Evolutionary conservation across 2,113 vertebrate genomes (phyloP), one percentile per base, ranked within the genome.

Genomic region (Origma solitaria): DNA sequence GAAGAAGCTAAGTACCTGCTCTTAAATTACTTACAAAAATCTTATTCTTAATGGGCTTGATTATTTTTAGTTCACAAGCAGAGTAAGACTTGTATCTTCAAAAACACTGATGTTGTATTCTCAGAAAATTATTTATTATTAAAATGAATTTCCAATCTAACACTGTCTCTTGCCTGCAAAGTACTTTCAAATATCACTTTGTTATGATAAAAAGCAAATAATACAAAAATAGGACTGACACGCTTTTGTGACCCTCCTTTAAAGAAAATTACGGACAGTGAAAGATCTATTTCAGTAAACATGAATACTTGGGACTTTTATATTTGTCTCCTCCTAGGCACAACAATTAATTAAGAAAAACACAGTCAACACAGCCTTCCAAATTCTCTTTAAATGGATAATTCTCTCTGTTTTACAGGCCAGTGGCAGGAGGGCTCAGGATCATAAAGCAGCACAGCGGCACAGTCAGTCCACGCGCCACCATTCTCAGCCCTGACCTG

Each of bases 381-480:
- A 66, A 69, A 33, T 58, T 69, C 19, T 35, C 45, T 69, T 79
- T 65, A 60, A 44, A 40, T 6, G 16, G 31, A 14, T 42, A 83
- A 75, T 38, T 65, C 13, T 4, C 9, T 40, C 18, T 37, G 23
- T 58, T 81, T 75, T 9, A 44, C 9, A n/a, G 56, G 45, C 8
- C 33, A 45, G 15, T 3, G 2, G 27, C 2, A 3, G 35, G 25
- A 50, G 35, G 33, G 24, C 24, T 54, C 35, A 24, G 40, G 57
- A 77, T 9, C 21, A 69, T 10, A 28, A 33, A 38, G 47, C 28
- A 44, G 33, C 0, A 56, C 21, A 54, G 68, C n/a, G 18, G 35
- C 30, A 25, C 20, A 8, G 38, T 7, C 42, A 17, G 24, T 9
- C 10, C 11, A 13, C 0, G 0, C 3, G 6, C 47, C 21, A 38